Percentiles rank a stretch among this genome's conserved stretches.
phyloP scores from a whole-genome alignment of 2,113 vertebrate species.

The Sapajus apella region DNA sequence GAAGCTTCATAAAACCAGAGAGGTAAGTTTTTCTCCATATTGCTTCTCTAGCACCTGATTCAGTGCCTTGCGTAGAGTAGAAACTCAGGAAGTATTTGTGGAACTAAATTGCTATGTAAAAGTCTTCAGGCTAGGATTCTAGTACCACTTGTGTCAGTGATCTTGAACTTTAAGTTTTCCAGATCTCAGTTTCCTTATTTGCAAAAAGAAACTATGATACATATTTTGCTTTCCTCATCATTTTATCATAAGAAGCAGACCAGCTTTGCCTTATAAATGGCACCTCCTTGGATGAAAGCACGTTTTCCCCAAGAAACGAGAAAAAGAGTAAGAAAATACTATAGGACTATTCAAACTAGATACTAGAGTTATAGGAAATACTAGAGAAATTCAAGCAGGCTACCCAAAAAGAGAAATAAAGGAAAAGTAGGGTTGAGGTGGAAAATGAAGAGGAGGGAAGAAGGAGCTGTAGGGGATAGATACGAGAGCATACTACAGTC shows the following conservation, averaged over 20 bases:
- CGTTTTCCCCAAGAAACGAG: background rate
- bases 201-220: background rate
- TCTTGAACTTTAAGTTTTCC: background rate
- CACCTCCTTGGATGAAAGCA: background rate
- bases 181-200: background rate
- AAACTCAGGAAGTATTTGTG: background rate
- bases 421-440: background rate
- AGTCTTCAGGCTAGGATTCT: background rate
- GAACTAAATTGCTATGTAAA: background rate
- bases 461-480: background rate
- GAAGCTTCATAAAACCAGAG: background rate
- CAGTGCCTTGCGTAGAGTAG: background rate
- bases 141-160: background rate
- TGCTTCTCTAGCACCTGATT: background rate
- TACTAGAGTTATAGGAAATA: background rate
- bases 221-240: background rate
- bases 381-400: background rate
- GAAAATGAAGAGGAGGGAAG: background rate
- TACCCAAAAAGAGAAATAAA: background rate
- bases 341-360: background rate
- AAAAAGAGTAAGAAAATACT: background rate
- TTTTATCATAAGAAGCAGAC: background rate
- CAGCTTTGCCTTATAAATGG: background rate
- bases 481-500: background rate
- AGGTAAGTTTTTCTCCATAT: background rate